Base-by-base conservation (phyloP, 2,797 vertebrate species). In the Loriculus beryllinus region DNA sequence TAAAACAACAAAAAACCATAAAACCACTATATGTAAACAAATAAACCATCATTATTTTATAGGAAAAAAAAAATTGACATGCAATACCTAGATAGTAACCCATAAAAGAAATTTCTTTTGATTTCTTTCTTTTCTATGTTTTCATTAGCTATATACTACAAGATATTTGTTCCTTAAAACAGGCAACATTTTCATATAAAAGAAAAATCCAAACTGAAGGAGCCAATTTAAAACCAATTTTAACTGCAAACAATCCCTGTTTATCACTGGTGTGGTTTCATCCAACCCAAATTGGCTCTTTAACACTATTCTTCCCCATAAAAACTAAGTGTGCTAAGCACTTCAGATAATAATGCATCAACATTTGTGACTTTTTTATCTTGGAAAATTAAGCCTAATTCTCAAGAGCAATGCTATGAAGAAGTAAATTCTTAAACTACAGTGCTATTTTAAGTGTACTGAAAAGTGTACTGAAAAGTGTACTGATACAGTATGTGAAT, bases 361-460 rank as follows among this genome's bases (percentile, higher is more conserved):
- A 88, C 69, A 70, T 79, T 91, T 86, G 48, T 74, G 56, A 83
- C 43, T 81, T 86, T 75, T 93, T 88, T 71, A 75, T 90, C 82
- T 83, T 87, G 51, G n/a, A 81, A 96, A 95, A 94, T 76, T 80
- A 93, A 90, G 48, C 22, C 49, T 65, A 84, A 75, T 75, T 92
- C 76, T 93, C 68, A 95, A 69, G n/a, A 92, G 43, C 39, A 88
- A 54, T 11, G 10, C 18, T 62, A 43, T 22, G n/a, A 82, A 62
- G 60, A 82, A 70, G 19, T 59, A 72, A 29, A 74, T 85, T 96
- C 92, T 84, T 52, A 76, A 68, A 60, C 28, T 62, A 56, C 35
- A 87, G 10, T 79, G 40, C 15, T 95, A 47, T 91, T 86, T 92
- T 78, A 91, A 95, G 72, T 35, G 64, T 86, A 8, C 28, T 89